Evolutionary conservation across 2,113 vertebrate species (phyloP).

Genomic region (Notarius lentiginosus): DNA sequence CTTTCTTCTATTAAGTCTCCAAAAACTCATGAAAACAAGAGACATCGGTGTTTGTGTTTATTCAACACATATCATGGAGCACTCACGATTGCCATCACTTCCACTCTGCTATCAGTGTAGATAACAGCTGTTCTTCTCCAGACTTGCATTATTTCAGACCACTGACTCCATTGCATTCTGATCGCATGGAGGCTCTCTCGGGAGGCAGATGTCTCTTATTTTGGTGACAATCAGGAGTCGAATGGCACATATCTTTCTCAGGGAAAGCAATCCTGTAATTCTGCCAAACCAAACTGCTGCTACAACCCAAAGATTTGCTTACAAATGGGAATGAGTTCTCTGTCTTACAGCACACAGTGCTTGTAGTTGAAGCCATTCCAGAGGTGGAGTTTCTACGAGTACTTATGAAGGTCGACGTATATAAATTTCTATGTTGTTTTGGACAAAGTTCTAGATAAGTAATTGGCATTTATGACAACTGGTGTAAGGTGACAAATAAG

Average conservation of each 20-base stretch:
- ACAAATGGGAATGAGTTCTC: not conserved
- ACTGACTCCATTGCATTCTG: not conserved
- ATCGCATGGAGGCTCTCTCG: not conserved
- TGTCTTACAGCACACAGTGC: not conserved
- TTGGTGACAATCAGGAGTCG: not conserved
- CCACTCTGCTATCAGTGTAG: not conserved
- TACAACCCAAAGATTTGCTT: not conserved
- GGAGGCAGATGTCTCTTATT: conserved; percentile 19
- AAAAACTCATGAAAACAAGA: not conserved
- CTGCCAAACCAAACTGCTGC: not conserved
- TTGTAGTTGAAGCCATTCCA: not conserved
- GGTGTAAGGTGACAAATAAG: not conserved
- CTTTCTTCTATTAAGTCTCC: not conserved
- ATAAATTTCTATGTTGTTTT: not conserved
- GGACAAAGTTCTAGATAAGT: not conserved
- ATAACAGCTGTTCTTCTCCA: conserved; percentile 26
- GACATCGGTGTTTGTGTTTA: not conserved
- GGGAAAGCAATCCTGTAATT: not conserved
- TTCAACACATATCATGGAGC: not conserved
- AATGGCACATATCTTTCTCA: not conserved
- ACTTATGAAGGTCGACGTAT: not conserved
- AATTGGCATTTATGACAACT: not conserved
- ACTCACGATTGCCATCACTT: not conserved
- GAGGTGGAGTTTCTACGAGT: not conserved
- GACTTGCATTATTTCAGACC: conserved; percentile 25